Percentiles rank a stretch among this genome's conserved stretches.
phyloP scores from a whole-genome alignment of 2,888 invertebrate species.

The Ophraella communa region DNA sequence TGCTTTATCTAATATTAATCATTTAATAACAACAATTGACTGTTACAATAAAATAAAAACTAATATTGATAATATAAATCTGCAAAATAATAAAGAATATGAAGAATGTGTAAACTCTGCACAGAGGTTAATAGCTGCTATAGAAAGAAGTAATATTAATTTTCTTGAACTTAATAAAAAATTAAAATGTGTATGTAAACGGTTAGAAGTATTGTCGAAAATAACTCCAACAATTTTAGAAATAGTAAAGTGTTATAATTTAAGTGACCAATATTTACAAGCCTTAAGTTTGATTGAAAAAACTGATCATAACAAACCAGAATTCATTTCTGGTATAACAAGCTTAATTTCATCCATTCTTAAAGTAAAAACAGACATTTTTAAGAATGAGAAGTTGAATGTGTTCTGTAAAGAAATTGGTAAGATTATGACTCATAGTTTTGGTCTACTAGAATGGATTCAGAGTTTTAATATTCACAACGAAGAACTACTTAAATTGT shows the following conservation, averaged over 20 bases:
- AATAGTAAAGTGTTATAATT: slow-evolving; percentile 13
- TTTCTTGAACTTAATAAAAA: slow-evolving; percentile 34
- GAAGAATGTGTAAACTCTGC: slow-evolving; percentile 35
- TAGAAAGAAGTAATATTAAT: slow-evolving; percentile 36
- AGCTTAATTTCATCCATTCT: slow-evolving; percentile 66
- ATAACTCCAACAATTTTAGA: slow-evolving; percentile 7
- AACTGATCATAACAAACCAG: slow-evolving; percentile 55
- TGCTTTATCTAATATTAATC: slow-evolving; percentile 21
- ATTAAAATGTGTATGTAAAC: slow-evolving; percentile 26
- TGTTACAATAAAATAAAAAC: slow-evolving; percentile 33
- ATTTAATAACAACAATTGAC: slow-evolving; percentile 35
- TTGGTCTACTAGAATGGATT: slow-evolving; percentile 38
- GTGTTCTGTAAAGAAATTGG: slow-evolving; percentile 39
- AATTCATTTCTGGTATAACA: slow-evolving; percentile 62
- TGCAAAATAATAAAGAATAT: slow-evolving; percentile 31
- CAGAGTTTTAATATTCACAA: slow-evolving; percentile 36
- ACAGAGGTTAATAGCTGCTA: slow-evolving; percentile 35
- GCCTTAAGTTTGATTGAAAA: slow-evolving; percentile 30
- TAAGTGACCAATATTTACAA: slow-evolving; percentile 13
- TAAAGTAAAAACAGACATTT: slow-evolving; percentile 62
- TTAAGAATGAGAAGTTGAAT: slow-evolving; percentile 57
- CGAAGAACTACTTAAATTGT: slow-evolving; percentile 37
- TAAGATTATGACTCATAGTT: slow-evolving; percentile 32
- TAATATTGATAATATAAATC: slow-evolving; percentile 33
- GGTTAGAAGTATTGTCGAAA: slow-evolving; percentile 21